Evolutionary conservation across 2,888 invertebrate genomes (phyloP), one percentile per base, ranked within the genome.

Genomic region (Erebia palarica): DNA sequence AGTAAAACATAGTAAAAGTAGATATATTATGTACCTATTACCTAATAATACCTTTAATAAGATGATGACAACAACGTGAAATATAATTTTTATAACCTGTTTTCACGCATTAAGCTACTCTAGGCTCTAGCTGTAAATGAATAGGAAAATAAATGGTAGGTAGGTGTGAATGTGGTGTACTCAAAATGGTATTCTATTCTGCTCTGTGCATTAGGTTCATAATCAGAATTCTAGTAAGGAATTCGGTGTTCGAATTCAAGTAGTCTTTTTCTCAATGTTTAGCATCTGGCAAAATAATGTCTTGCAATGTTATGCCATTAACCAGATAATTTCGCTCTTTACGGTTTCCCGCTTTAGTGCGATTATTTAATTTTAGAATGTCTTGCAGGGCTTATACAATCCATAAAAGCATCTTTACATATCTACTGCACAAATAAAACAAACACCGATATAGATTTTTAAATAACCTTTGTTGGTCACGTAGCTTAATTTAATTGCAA

Each of bases 401-500:
- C 9, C 8, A 16, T 10, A 55, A 3, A 36, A 27, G 27, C 11
- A n/a, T 7, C 8, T 21, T 5, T 13, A 7, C 11, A 44, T 44
- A 47, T 14, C 14, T n/a, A 11, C 13, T 58, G 8, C 3, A 55
- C 5, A 55, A 7, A 65, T 16, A 53, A 53, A 27, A 42, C 16
- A 65, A 65, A 65, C 65, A 65, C 55, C 3, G 13, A 27, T 36
- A 27, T n/a, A 27, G 27, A 36, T 51, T 51, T 27, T 16, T 61
- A 61, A 47, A 61, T 49, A 63, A 49, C 51, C 65, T 65, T 42
- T 55, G 36, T 42, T 18, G 7, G 36, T 16, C n/a, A 65, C 16
- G 21, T 51, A 49, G 21, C 42, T 16, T 65, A 65, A 65, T 53
- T 65, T 36, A 65, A 53, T 65, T 63, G 49, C 47, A 36, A 51